Percentiles rank a stretch among this genome's conserved stretches.
Conservation (phyloP, 2,113 vertebrate genomes). For the Pedetes capensis region DNA sequence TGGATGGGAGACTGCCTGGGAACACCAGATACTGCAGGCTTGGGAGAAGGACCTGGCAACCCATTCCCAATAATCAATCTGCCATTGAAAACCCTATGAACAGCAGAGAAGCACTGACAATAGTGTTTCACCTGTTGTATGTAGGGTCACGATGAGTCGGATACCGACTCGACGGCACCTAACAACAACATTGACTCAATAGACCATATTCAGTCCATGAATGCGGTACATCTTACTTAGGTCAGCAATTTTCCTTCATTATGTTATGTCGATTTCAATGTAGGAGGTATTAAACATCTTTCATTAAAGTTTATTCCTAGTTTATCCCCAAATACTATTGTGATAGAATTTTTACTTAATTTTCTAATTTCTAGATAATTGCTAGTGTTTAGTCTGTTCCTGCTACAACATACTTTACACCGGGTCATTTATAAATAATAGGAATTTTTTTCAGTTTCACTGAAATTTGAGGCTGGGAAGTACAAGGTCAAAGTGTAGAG, state of each 20-base stretch:
- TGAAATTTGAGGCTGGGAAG: not conserved
- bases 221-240: not conserved
- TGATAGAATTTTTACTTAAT: not conserved
- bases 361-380: not conserved
- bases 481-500: not conserved
- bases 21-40: too few species aligned
- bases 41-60: too few species aligned
- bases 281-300: not conserved
- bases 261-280: not conserved
- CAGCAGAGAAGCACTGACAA: too few species aligned
- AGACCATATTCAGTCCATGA: not conserved
- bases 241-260: not conserved
- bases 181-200: too few species aligned
- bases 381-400: not conserved
- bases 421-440: not conserved
- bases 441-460: too few species aligned
- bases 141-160: too few species aligned
- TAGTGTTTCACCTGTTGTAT: too few species aligned
- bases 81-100: too few species aligned
- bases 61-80: too few species aligned
- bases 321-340: not conserved
- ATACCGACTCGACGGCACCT: too few species aligned
- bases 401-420: not conserved
- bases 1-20: too few species aligned
- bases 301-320: not conserved